Conservation (phyloP, 2,113 vertebrate genomes). For the Sorex fumeus region DNA sequence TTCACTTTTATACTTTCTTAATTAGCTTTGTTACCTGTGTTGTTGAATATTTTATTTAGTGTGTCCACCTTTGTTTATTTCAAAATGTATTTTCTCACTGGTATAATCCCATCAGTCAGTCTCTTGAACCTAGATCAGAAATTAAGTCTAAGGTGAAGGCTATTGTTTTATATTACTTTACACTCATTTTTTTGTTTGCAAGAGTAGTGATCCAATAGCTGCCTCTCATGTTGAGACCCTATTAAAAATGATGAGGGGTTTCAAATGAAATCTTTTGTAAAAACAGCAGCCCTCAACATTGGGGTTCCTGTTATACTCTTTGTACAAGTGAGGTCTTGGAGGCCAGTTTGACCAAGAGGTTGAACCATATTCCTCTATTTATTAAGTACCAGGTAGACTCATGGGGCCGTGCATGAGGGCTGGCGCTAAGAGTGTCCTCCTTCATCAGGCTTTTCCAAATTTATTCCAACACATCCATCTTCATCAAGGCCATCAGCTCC, state of each 20-base stretch:
- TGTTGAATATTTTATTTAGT: slow-evolving; percentile 54
- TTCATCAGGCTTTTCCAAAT: not conserved
- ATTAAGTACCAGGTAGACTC: not conserved
- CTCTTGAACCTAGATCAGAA: slow-evolving; percentile 45
- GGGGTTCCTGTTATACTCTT: not conserved
- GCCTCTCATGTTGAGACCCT: slow-evolving; percentile 23
- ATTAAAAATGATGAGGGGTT: not conserved
- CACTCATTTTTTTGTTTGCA: not conserved
- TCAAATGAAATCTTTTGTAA: slow-evolving; percentile 39
- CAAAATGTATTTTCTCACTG: slow-evolving; percentile 56
- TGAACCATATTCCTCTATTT: not conserved
- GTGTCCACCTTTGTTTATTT: slow-evolving; percentile 40
- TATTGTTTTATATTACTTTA: slow-evolving; percentile 5
- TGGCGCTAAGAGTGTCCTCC: not conserved
- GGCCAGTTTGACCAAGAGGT: not conserved
- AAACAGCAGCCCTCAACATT: slow-evolving; percentile 17
- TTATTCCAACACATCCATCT: not conserved
- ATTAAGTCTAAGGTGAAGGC: not conserved
- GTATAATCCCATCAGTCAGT: slow-evolving; percentile 54
- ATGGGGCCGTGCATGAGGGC: accelerated
- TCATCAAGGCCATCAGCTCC: not conserved
- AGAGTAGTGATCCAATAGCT: slow-evolving; percentile 29
- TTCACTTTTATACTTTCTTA: slow-evolving; percentile 44
- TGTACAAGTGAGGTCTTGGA: slow-evolving; percentile 25
- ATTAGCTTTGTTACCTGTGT: slow-evolving; percentile 49